Conservation (phyloP, 2,797 vertebrate genomes). For the Sciurus carolinensis region DNA sequence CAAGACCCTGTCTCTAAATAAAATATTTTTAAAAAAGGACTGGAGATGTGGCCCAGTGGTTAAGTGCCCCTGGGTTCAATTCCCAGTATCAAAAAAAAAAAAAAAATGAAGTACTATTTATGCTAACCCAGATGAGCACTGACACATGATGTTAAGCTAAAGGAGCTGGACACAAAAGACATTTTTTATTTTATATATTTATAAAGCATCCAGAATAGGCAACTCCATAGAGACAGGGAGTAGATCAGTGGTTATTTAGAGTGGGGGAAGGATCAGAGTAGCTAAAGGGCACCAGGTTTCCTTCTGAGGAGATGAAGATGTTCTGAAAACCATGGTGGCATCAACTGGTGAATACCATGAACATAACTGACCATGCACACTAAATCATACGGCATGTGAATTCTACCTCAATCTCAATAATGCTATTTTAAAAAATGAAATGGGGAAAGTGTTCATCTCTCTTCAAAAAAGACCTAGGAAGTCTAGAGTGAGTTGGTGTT, state of each 20-base stretch:
- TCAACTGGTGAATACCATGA: not conserved
- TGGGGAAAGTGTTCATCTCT: not conserved
- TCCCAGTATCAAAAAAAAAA: too few relatives aligned
- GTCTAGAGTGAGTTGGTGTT: not conserved
- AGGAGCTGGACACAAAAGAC: not conserved
- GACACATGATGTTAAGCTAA: not conserved
- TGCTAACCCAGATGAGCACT: not conserved
- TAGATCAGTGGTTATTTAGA: not conserved
- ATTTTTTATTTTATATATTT: not conserved
- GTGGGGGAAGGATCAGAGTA: not conserved
- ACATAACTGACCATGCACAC: not conserved
- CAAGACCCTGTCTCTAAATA: too few relatives aligned
- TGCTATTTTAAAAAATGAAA: not conserved
- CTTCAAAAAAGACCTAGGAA: not conserved
- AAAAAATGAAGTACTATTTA: too few relatives aligned
- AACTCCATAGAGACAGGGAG: not conserved
- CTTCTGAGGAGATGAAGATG: not conserved
- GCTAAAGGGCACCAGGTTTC: not conserved
- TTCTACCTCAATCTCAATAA: not conserved
- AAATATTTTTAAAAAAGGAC: too few relatives aligned
- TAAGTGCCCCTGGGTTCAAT: too few relatives aligned
- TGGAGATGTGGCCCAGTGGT: too few relatives aligned
- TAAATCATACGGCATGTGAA: not conserved
- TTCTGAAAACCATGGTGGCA: not conserved
- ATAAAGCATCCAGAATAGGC: not conserved